Evolutionary conservation across 92 coral and sea anemone genomes (phyloP), one percentile per base, ranked within the genome.

Genomic region (Desmophyllum pertusum): DNA sequence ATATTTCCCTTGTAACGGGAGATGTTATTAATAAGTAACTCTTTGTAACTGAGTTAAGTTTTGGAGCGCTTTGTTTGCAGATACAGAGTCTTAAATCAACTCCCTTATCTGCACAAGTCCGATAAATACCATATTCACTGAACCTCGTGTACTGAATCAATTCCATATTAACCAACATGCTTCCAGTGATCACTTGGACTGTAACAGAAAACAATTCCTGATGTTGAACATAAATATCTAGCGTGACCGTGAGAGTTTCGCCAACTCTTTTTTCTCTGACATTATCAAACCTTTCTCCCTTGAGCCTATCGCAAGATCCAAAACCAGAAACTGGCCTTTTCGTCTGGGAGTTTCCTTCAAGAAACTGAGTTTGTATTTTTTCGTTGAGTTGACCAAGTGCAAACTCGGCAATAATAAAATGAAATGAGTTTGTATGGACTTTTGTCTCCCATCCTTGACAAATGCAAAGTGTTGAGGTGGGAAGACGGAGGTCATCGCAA

Each of bases 61-160:
- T 39, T 40, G 51, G 33, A 42, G 18, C 9, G 2, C 55, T 61
- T 41, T 73, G 72, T 66, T 81, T 83, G 62, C 98, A 95, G 27
- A 91, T 78, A 45, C 98, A 95, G 10, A 95, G 93, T 77, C 93
- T 90, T 76, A 89, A 62, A 35, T 93, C 98, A 45, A 95, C 94
- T 21, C 89, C 78, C 7, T 84, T 75, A 30, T 92, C 95, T 13
- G 86, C 88, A 46, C 98, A 95, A 57, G 70, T 70, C 78, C 17
- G 37, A 57, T 81, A 81, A 74, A 78, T 70, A 19, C 85, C 91
- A 78, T 87, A 78, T 40, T 51, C 43, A 36, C 82, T 83, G 57
- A 71, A 40, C 79, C 93, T 83, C 35, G 85, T 72, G 74, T 59
- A 87, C 25, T 80, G 68, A 57, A 80, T 69, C 62, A 90, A 79